Evolutionary conservation across 2,113 vertebrate genomes (phyloP), one percentile per base, ranked within the genome.

Genomic region (Numenius arquata): DNA sequence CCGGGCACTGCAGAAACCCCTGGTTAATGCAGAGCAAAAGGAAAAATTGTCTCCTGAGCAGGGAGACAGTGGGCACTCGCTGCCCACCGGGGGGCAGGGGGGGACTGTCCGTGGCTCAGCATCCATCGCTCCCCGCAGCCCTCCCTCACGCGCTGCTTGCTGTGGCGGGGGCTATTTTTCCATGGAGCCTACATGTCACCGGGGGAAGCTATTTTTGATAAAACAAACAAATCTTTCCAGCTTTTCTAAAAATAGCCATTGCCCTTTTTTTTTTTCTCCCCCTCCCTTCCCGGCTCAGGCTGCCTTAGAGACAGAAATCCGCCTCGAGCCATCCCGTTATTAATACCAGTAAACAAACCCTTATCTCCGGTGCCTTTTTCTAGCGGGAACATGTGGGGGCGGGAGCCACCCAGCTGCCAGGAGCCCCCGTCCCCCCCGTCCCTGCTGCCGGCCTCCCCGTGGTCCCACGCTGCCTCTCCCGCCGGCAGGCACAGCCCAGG

Each of bases 21-120:
- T 17, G 11, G 0, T 0, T 0, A 5, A 15, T 0, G 20, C 0
- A 1, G 66, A 6, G 15, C 9, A 68, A 43, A 2, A 21, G 68
- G 29, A 32, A 45, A 1, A 43, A 8, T 1, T 0, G 15, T 12
- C 32, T 8, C 27, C n/a, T 0, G 73, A 59, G 67, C 3, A 8
- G 0, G 56, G 81, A 1, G 40, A 6, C 1, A 2, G 5, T 0
- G 6, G 8, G 34, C 5, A 0, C n/a, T 25, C 2, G 1, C 41
- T 11, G 88, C 34, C 27, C 61, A 0, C 2, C 3, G 55, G 6
- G 12, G 25, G 32, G 0, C 1, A 3, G 15, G n/a, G 5, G 15
- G 40, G 48, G 45, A 43, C 56, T 5, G 15, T 3, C 7, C 12
- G 2, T 0, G 75, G 71, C 36, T 6, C 15, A 0, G 5, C 16